Evolutionary conservation across 2,113 vertebrate species (phyloP).

Genomic region (Scartelaos histophorus): DNA sequence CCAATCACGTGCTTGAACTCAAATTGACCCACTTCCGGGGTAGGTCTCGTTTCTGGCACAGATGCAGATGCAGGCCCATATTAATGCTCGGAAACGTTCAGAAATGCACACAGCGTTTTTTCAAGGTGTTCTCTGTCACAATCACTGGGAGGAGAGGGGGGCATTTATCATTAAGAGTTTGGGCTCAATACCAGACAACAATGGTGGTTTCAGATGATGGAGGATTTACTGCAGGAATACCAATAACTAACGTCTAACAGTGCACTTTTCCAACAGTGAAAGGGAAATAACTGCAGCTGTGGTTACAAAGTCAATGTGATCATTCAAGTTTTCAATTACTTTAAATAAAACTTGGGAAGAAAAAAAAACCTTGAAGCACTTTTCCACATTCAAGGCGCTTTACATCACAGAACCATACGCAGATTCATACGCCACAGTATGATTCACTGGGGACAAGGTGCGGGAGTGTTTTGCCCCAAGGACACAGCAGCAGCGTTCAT

Average conservation of each 20-base stretch:
- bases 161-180: conserved; percentile 46
- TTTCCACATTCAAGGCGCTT: no score
- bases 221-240: conserved; percentile 35
- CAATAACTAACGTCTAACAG: conserved; percentile 27
- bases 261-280: background rate
- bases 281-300: background rate
- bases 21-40: conserved; percentile 9
- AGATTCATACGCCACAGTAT: no score
- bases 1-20: conserved; percentile 33
- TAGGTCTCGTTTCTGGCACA: conserved; percentile 27
- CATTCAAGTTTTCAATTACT: background rate
- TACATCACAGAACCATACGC: no score
- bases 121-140: conserved; percentile 52
- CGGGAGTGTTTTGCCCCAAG: no score
- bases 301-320: background rate
- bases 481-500: no score
- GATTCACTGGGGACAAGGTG: no score
- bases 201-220: conserved; percentile 25
- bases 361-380: no score
- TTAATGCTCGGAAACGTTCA: conserved; percentile 43
- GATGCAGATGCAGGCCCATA: conserved; percentile 30
- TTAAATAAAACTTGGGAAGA: background rate
- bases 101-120: conserved; percentile 27
- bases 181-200: conserved; percentile 41
- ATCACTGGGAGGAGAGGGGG: conserved; percentile 23